Base-by-base conservation (phyloP, 1,140 invertebrate species). In the Leptinotarsa lineolata region DNA sequence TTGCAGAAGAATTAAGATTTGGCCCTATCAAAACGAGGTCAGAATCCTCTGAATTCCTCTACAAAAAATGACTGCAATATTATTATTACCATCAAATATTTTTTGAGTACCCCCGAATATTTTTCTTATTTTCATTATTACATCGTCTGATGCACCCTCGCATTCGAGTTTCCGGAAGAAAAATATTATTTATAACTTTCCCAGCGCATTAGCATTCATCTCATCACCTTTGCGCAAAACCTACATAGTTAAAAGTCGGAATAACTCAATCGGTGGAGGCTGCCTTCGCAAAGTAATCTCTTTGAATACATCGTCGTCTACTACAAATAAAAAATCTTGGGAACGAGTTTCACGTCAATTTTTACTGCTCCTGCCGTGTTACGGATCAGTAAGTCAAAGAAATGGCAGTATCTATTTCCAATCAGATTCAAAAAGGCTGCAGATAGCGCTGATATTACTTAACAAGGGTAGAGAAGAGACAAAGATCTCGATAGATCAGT, bases 331-430 rank as follows among this genome's bases (percentile, higher is more conserved):
- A 63, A 63, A 63, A 63, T 13, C 61, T 39, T 8, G 16, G 44
- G 20, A 73, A 68, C 72, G 22, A 73, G 72, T 73, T 73, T 24
- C 24, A 70, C 20, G 44, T 70, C 68, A 61, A 74, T 74, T 74
- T 74, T 74, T 74, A 61, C 69, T 59, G 64, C 22, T 65, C 39
- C 11, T 46, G 66, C 46, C 24, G 61, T 66, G 75, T 73, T 76
- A 76, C 75, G 72, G 72, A 73, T 73, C 72, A 76, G 39, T 71
- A 76, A 76, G 72, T 76, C 67, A 76, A 76, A 73, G 72, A 76
- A 76, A 76, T 73, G 75, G 75, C 75, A 73, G 75, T 76, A 76
- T 76, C 75, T 73, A 59, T 73, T 70, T 70, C 75, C 67, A 70
- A 73, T 76, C 75, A 70, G 72, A 73, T 73, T 68, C 39, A 68